Base-by-base conservation (phyloP, 2,113 vertebrate species). In the Genyomyrus donnyi region DNA sequence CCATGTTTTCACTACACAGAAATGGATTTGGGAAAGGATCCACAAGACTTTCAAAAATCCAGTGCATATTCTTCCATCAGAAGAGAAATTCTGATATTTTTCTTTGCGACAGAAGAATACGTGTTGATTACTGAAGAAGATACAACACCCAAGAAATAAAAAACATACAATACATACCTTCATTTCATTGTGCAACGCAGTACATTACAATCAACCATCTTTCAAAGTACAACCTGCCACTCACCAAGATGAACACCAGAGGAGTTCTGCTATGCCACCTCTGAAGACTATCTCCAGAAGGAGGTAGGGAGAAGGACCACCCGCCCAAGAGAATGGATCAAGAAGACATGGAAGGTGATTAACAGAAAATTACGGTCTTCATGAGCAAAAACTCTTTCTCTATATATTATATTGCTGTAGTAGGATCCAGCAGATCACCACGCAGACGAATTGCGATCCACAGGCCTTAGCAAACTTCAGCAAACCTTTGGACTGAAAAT, bases 401-500 rank as follows among this genome's bases (percentile, higher is more conserved):
- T 48, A 42, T 24, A 35, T 27, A 53, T 13, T 1, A 77, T 66
- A 88, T 89, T 88, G 90, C 89, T 89, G 83, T 87, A 83, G 45
- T 88, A 11, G 58, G 74, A 42, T 89, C 86, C 45, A 31, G 24
- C 49, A 3, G 45, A 85, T 56, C 42, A 39, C 31, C 58, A 19
- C 9, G 45, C 80, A 50, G 17, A 85, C 19, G 7, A 88, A 86
- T 92, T 88, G 85, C 84, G 90, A 27, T 92, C 88, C 56, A 74
- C 91, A 90, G 86, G 11, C 91, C 87, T 62, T 89, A 35, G 13
- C 46, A 91, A 89, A 92, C 52, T 0, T 84, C 62, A 85, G 91
- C 89, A 90, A 66, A 91, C 66, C 88, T 90, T 91, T 90, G 62
- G 89, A 91, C 87, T 74, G 52, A 74, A 91, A 80, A 92, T 90